Percentiles rank a stretch among this genome's conserved stretches.
Evolutionary conservation across 2,797 vertebrate species (phyloP).

Genomic region (Oryzias sinensis): DNA sequence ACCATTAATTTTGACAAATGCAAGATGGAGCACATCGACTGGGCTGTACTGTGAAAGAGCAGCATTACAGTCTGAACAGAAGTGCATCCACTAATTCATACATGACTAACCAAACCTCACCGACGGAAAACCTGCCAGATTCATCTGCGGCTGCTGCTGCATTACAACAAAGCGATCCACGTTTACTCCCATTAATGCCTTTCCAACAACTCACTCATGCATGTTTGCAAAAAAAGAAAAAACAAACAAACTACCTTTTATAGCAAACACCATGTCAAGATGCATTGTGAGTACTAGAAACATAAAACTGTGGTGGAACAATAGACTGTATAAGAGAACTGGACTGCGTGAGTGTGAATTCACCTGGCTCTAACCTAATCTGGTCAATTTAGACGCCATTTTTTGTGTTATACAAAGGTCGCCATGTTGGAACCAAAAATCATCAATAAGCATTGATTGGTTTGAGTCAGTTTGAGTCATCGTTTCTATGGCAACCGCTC

Average conservation of each 20-base stretch:
- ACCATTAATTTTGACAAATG: conserved; percentile 45
- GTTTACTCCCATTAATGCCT: conserved; percentile 18
- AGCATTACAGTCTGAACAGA: conserved; percentile 45
- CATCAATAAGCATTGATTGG: too few relatives aligned
- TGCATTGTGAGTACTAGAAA: conserved; percentile 21
- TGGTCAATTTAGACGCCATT: too few relatives aligned
- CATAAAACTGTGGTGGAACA: conserved; percentile 19
- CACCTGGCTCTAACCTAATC: too few relatives aligned
- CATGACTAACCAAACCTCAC: conserved; percentile 29
- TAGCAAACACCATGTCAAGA: conserved; percentile 35
- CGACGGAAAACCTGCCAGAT: conserved; percentile 9
- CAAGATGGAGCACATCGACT: conserved; percentile 43
- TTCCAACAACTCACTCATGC: conserved; percentile 33
- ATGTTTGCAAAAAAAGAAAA: conserved; percentile 11
- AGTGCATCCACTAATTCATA: conserved; percentile 34
- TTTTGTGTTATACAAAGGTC: too few relatives aligned
- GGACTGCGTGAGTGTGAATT: too few relatives aligned
- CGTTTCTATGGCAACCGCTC: too few relatives aligned
- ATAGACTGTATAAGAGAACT: conserved; percentile 3
- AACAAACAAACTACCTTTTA: conserved; percentile 29
- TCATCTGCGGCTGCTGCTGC: conserved; percentile 28
- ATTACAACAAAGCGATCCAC: conserved; percentile 34
- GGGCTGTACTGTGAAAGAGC: conserved; percentile 46
- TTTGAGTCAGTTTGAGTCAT: too few relatives aligned
- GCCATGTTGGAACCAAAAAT: too few relatives aligned